Evolutionary conservation across 1,140 invertebrate species (phyloP).

Genomic region (Cotesia typhae): DNA sequence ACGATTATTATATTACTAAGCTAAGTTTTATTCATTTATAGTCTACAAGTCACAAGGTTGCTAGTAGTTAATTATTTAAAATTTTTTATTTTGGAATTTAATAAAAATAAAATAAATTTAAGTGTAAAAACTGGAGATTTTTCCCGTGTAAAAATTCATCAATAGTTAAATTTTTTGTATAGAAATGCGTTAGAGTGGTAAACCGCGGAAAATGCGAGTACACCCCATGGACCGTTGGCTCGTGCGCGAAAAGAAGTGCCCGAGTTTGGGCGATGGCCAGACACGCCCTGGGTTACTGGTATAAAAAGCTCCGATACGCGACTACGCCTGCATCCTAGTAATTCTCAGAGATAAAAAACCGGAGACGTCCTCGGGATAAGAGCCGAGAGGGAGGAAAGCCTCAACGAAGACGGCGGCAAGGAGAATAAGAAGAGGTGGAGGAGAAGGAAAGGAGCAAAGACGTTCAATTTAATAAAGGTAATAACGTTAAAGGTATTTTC

Average conservation of each 20-base stretch:
- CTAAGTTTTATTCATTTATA: too few relatives aligned
- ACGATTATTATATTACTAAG: too few relatives aligned
- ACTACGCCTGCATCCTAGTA: slow-evolving; percentile 33
- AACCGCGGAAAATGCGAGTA: slow-evolving; percentile 35
- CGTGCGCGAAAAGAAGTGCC: slow-evolving; percentile 32
- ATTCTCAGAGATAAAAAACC: not conserved
- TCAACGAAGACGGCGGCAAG: not conserved
- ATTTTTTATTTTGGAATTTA: too few relatives aligned
- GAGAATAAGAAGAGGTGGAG: not conserved
- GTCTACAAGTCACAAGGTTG: too few relatives aligned
- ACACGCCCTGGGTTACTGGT: slow-evolving; percentile 47
- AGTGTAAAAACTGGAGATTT: too few relatives aligned
- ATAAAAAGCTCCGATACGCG: slow-evolving; percentile 52
- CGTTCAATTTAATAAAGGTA: slow-evolving; percentile 66
- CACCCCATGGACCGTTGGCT: slow-evolving; percentile 20
- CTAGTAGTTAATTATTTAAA: too few relatives aligned
- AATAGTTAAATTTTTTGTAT: not conserved
- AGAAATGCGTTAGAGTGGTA: slow-evolving; percentile 24
- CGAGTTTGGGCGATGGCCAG: slow-evolving; percentile 50
- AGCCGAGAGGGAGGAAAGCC: slow-evolving; percentile 1
- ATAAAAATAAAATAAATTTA: too few relatives aligned
- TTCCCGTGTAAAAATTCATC: too few relatives aligned
- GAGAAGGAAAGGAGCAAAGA: slow-evolving; percentile 19
- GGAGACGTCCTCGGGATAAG: not conserved
- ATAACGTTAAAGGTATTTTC: slow-evolving; percentile 64